Evolutionary conservation across 2,797 vertebrate genomes (phyloP).

Genomic region (Diceros bicornis): DNA sequence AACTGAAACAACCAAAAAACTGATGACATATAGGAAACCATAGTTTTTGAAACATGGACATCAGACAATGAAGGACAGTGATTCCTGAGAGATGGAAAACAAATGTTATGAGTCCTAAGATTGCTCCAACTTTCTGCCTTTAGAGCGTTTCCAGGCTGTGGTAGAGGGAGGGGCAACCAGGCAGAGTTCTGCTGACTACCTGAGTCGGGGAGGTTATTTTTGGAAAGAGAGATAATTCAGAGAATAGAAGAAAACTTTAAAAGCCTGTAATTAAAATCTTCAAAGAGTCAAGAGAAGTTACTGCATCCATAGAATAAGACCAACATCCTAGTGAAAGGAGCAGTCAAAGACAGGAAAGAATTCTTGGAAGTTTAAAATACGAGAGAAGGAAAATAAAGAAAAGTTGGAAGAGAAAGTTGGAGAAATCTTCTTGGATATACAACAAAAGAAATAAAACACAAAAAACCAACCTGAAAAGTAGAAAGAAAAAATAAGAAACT

Average conservation of each 20-base stretch:
- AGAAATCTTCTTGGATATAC: neutral
- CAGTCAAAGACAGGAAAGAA: neutral
- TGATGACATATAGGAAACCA: neutral
- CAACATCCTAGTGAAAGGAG: neutral
- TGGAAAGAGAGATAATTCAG: neutral
- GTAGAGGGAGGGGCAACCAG: neutral
- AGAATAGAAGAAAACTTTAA: neutral
- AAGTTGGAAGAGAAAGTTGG: neutral
- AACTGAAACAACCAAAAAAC: neutral
- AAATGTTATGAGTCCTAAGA: neutral
- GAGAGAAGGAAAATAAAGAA: neutral
- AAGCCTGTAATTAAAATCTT: constrained; percentile 21
- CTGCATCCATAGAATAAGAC: neutral
- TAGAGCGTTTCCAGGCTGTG: neutral
- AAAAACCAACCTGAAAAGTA: neutral
- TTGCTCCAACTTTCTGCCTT: neutral
- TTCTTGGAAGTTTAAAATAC: constrained; percentile 15
- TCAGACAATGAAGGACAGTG: neutral
- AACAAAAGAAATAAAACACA: neutral
- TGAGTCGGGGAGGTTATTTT: neutral
- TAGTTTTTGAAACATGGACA: neutral
- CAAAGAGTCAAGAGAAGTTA: neutral
- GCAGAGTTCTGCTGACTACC: neutral
- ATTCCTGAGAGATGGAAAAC: neutral
- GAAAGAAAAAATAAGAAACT: neutral